phyloP scores from a whole-genome alignment of 2,888 invertebrate species.

The Scaptomyza cyrtandrae region DNA sequence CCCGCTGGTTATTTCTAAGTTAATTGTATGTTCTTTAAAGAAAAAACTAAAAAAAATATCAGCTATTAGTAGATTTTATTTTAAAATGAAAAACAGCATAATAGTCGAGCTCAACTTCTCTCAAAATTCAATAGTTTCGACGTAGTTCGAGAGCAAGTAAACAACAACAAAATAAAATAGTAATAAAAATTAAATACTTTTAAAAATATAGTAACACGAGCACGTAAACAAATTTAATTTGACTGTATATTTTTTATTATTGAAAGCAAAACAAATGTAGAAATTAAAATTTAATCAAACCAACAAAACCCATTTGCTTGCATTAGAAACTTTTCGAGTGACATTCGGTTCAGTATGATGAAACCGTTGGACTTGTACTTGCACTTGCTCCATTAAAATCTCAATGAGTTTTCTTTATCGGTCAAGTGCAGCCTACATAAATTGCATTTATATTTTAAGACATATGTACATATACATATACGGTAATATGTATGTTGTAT shows the following conservation, averaged over 20 bases:
- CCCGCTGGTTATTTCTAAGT: too few species aligned
- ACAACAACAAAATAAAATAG: neutral
- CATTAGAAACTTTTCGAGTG: neutral
- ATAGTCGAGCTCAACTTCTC: neutral
- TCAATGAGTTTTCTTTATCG: constrained; percentile 31
- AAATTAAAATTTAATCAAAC: neutral
- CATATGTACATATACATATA: neutral
- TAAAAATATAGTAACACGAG: neutral
- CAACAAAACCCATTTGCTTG: neutral
- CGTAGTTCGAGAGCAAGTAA: neutral
- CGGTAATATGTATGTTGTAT: constrained; percentile 1
- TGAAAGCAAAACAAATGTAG: neutral
- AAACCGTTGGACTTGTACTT: constrained; percentile 24
- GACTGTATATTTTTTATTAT: neutral
- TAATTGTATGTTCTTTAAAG: too few species aligned
- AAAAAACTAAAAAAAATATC: too few species aligned
- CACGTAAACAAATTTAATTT: neutral
- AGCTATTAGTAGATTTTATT: too few species aligned
- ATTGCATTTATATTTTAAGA: constrained; percentile 1
- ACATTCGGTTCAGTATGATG: constrained; percentile 5
- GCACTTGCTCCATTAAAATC: constrained; percentile 40
- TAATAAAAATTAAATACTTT: neutral
- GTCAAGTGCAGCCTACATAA: constrained; percentile 52
- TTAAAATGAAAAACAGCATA: neutral
- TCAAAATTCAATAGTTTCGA: neutral